Evolutionary conservation across 2,113 vertebrate genomes (phyloP), one percentile per base, ranked within the genome.

Genomic region (Nipponia nippon): DNA sequence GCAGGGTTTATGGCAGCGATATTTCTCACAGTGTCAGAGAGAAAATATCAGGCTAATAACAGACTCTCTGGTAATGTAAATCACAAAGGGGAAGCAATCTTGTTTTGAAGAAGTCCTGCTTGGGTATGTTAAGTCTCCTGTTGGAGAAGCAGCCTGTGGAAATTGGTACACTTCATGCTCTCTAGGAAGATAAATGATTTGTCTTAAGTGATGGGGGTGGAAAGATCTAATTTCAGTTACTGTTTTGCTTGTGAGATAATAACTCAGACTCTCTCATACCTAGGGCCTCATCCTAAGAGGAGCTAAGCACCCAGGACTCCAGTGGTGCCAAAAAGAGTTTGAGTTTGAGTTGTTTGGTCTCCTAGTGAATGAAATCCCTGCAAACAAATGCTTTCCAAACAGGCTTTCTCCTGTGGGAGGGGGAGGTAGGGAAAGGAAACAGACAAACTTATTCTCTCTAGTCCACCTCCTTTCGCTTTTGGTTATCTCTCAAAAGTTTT

Each of bases 1-100:
- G 87, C 47, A 29, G 52, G 95, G 98, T 98, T 98, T 98, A 98
- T 96, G 95, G 94, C 96, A 97, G 96, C 1, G 9, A 88, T 98
- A 97, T 98, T 98, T 98, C 96, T 97, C 83, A 93, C 82, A 70
- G 79, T 97, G 97, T 97, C 97, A 97, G 94, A 97, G 97, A 94
- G 93, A 98, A 98, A 98, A 97, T 98, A 98, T 95, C 94, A 87
- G 86, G 77, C 94, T 98, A 97, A 97, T 98, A 98, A 97, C 89
- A 93, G 96, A 95, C 82, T 95, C 86, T 85, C 86, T 96, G 87
- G 91, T 97, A 97, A 97, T 95, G 91, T 97, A 97, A 98, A 96
- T 97, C 0, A 4, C 75, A 96, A 27, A 49, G 67, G 78, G 75
- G 96, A 97, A 94, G 95, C 93, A 93, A 83, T 97, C 90, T 96